Percentiles rank a stretch among this genome's conserved stretches.
Evolutionary conservation across 1,140 invertebrate species (phyloP).

Genomic region (Anastrepha obliqua): DNA sequence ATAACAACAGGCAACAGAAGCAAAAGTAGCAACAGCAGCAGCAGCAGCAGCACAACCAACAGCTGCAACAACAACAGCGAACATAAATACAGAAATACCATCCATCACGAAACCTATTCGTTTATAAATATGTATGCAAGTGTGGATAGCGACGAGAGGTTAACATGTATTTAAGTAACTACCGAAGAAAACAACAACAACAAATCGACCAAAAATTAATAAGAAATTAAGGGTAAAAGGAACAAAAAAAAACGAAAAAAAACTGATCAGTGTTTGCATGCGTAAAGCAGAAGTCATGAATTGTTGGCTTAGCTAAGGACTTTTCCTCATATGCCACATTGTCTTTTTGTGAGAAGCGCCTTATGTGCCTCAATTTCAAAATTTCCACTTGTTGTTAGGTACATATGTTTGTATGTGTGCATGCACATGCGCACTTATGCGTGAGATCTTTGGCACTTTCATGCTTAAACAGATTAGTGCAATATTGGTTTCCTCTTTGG

Average conservation of each 20-base stretch:
- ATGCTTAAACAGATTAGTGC: not conserved
- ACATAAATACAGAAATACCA: slow-evolving; percentile 6
- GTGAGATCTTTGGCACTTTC: not conserved
- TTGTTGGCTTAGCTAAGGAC: not conserved
- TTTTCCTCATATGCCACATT: slow-evolving; percentile 16
- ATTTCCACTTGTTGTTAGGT: not conserved
- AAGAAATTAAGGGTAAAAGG: not conserved
- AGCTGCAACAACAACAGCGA: not conserved
- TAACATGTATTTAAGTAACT: slow-evolving; percentile 50
- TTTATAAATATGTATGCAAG: not conserved
- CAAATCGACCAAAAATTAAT: slow-evolving; percentile 41
- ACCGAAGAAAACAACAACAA: not conserved
- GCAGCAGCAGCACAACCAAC: not conserved
- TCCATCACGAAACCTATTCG: slow-evolving; percentile 48
- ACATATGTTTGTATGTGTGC: not conserved
- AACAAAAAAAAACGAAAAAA: not conserved
- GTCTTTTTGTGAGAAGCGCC: not conserved
- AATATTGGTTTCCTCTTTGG: not conserved
- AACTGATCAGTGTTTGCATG: slow-evolving; percentile 21
- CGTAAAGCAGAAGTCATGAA: slow-evolving; percentile 34
- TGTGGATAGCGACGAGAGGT: slow-evolving; percentile 41
- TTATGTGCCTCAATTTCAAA: not conserved
- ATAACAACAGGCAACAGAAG: slow-evolving; percentile 32
- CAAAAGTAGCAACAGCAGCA: not conserved
- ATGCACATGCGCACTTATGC: not conserved